A percentile compares a stretch with the other conserved stretches of the same genome.
Conservation (phyloP, 2,113 vertebrate species). For the Muntiacus reevesi region DNA sequence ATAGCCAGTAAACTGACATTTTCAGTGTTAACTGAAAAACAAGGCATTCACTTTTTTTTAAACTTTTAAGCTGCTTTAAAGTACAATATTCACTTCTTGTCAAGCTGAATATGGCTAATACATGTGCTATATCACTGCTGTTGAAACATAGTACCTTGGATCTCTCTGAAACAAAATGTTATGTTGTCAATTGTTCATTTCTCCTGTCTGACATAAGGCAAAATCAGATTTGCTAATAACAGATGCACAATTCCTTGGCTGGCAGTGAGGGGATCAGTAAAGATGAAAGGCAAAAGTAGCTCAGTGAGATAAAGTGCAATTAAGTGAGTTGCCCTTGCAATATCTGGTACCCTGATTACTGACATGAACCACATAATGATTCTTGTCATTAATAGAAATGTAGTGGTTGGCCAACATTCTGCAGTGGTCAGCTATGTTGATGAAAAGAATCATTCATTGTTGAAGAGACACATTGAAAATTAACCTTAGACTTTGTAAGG, state of each 20-base stretch:
- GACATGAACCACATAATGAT: neutral
- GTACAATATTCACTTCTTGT: neutral
- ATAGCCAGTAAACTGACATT: neutral
- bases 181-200: conserved; percentile 17
- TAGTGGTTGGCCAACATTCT: rapidly evolving
- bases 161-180: conserved; percentile 28
- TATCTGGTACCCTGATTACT: neutral
- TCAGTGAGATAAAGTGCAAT: neutral
- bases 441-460: neutral
- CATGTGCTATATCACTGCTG: neutral
- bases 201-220: neutral
- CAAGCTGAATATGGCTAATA: neutral
- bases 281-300: neutral
- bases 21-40: neutral
- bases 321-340: neutral
- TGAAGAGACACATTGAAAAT: neutral
- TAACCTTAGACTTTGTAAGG: neutral
- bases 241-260: neutral
- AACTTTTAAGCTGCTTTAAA: neutral
- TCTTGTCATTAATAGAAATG: neutral
- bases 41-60: neutral
- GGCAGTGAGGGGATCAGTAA: neutral
- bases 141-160: neutral
- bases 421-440: neutral
- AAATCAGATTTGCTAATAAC: conserved; percentile 7